Base-by-base conservation (phyloP, 2,797 vertebrate species). In the Staurois parvus region DNA sequence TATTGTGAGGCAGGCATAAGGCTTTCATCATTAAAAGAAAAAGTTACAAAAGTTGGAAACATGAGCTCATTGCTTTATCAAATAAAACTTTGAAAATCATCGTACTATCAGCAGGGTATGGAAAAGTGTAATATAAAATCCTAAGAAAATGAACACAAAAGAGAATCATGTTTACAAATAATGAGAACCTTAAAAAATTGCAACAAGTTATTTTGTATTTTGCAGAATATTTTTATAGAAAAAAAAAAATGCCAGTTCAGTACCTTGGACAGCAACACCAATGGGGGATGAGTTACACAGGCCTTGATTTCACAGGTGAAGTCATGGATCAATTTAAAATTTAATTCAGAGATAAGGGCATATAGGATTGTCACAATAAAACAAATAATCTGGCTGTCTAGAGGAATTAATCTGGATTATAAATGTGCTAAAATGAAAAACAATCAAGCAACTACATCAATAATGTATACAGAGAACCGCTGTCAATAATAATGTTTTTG, bases 251-350 rank as follows among this genome's bases (percentile, higher is more conserved):
- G 52, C 28, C 34, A 12, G 5, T 82, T 69, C 73, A 84, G 74
- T 17, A 84, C 82, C 74, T 40, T 59, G 82, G 82, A 84, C 32
- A 77, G 82, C 82, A 70, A 17, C 62, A 12, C 21, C 19, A 52
- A 8, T 30, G 62, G 32, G 19, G 66, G 69, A 24, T 64, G 12
- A 30, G 56, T 40, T 40, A 21, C 10, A 34, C 67, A 52, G 45
- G 28, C 9, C 24, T 12, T 24, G 59, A 64, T 26, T 26, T 29
- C n/a, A 66, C 64, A 66, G 64, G 26, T 66, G 28, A 66, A 29
- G 26, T 10, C 13, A 12, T 4, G 2, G 5, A 66, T 66, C 64
- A 66, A 66, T 59, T 59, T 59, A 59, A 6, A 7, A 59, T 59
- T 19, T 52, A 24, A 59, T 8, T 24, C 21, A 8, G 5, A 24